Evolutionary conservation across 2,797 vertebrate genomes (phyloP), one percentile per base, ranked within the genome.

Genomic region (Atherinosoma microstoma): DNA sequence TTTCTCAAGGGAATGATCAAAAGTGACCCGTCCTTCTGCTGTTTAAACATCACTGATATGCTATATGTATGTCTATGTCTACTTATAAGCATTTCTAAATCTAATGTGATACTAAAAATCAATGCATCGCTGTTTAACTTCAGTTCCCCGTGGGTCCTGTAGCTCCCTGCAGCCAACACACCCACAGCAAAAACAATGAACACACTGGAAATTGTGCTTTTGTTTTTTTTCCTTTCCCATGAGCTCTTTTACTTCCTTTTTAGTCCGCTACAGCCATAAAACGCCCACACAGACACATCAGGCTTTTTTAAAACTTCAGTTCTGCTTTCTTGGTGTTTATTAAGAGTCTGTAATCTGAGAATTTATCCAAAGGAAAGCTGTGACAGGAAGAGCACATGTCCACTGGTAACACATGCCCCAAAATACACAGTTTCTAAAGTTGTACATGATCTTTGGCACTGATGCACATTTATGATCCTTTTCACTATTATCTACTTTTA

Each of bases 1-100:
- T 38, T 16, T 61, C 35, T 74, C 13, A n/a, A 75, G 73, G 84
- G 58, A 73, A 67, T 56, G 73, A 75, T 75, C n/a, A 36, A 53
- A 74, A 36, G 75, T 71, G 78, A 76, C 74, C 61, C 38, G 24
- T 12, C 54, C 40, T 58, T 32, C 47, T 58, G 20, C 47, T 40
- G 64, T 78, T 64, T 75, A 49, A 78, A 51, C 62, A 63, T 58
- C 66, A 59, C 67, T 66, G 40, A 51, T 67, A 49, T 70, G 35
- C 53, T 30, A 30, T 6, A 16, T 56, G 11, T 47, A 36, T 76
- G 57, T 64, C 0, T 47, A n/a, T 58, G 53, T 45, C 67, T 72
- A 67, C 65, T 36, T 49, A 54, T 29, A 20, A 62, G 27, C 61
- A 53, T 57, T 53, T 64, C 35, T 29, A 58, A 16, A 22, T 40